Conservation (phyloP, 2,888 invertebrate genomes). For the Suillia variegata region DNA sequence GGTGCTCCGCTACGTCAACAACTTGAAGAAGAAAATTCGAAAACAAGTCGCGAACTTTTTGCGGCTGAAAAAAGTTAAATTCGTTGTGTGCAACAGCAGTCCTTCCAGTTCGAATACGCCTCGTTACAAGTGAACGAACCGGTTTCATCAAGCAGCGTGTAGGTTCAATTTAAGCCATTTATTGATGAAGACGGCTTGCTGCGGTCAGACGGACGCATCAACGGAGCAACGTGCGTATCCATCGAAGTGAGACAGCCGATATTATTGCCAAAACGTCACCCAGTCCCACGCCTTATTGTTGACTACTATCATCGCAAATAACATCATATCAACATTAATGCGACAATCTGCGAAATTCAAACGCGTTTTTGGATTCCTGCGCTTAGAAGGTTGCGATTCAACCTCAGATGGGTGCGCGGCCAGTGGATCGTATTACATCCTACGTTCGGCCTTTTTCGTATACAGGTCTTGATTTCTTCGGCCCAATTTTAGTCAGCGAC, state of each 20-base stretch:
- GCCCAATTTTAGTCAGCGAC: slow-evolving; percentile 15
- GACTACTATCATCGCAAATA: slow-evolving; percentile 16
- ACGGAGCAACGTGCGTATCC: slow-evolving; percentile 7
- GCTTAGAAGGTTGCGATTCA: not conserved
- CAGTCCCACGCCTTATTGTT: slow-evolving; percentile 7
- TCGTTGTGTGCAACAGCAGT: not conserved
- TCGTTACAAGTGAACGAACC: not conserved
- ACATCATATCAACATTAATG: slow-evolving; percentile 3
- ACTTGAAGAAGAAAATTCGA: not conserved
- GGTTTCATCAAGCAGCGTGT: not conserved
- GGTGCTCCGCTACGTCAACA: slow-evolving; percentile 6
- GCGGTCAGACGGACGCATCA: slow-evolving; percentile 13
- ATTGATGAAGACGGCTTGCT: slow-evolving; percentile 9
- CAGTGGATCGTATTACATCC: slow-evolving; percentile 14
- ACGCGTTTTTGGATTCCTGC: not conserved
- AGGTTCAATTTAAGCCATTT: not conserved
- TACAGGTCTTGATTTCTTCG: slow-evolving; percentile 29
- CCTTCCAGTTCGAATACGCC: not conserved
- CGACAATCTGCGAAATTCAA: not conserved
- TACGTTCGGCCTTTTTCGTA: slow-evolving; percentile 23
- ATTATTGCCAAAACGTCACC: slow-evolving; percentile 15
- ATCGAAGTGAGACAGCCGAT: slow-evolving; percentile 8
- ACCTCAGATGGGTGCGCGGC: slow-evolving; percentile 27
- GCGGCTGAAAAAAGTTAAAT: not conserved
- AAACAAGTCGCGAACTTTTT: not conserved